Evolutionary conservation across 2,797 vertebrate genomes (phyloP), one percentile per base, ranked within the genome.

Genomic region (Neoniphon sammara): DNA sequence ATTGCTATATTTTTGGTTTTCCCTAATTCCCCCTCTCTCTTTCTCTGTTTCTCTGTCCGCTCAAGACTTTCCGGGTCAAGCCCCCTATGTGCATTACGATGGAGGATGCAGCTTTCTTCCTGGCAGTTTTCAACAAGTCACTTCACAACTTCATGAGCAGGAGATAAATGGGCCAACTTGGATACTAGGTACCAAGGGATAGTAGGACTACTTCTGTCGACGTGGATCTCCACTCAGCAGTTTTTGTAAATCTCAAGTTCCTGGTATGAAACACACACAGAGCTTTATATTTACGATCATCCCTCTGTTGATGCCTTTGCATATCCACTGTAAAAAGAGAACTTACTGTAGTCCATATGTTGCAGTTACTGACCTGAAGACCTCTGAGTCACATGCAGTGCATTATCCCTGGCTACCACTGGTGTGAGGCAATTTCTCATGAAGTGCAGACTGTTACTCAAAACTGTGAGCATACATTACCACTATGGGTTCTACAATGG

Each of bases 21-120:
- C 2, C 9, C 50, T 60, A 31, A 66, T 74, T 7, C 17, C 27
- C 23, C 18, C 4, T n/a, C n/a, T 53, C 23, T 72, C 36, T 54
- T 47, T 52, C 34, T 72, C 7, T 27, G 0, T 66, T 4, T 58
- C 68, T 73, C 25, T 71, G 20, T 34, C 11, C 49, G 21, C 44
- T 46, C 12, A 84, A 99, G 97, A 96, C 93, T 2, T 97, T 99
- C 71, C 93, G 96, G 78, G 88, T 98, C 44, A 93, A 95, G 30
- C 97, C 97, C 1, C 94, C 97, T 0, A 94, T 98, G 96, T 97
- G 97, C 85, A 89, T 99, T 90, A 96, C 94, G 2, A 96, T 92
- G 87, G 88, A 93, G 10, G 97, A 99, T 0, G 96, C 73, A 0
- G 87, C 96, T 78, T 99, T 96, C 50, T 96, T 96, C 20, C 85